Evolutionary conservation across 2,888 invertebrate genomes (phyloP).

Genomic region (Ophion ellenae): DNA sequence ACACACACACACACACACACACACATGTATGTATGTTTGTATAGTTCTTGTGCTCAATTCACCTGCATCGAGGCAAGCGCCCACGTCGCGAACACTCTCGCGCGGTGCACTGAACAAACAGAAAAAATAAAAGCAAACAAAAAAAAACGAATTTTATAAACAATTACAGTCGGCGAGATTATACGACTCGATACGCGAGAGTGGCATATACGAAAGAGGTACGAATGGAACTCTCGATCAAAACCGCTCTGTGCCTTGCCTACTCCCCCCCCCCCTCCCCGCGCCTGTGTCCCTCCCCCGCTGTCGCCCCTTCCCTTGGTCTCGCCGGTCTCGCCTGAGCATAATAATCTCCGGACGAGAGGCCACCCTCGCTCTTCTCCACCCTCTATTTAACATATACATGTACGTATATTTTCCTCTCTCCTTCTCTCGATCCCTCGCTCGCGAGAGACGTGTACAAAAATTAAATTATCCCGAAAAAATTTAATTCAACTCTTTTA

Average conservation of each 20-base stretch:
- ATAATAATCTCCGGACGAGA: conserved; percentile 65
- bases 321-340: conserved; percentile 41
- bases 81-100: conserved; percentile 29
- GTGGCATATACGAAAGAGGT: conserved; percentile 62
- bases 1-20: not conserved
- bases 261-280: conserved; percentile 61
- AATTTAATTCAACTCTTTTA: conserved; percentile 63
- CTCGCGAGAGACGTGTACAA: conserved; percentile 51
- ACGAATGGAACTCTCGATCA: conserved; percentile 68
- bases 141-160: conserved; percentile 64
- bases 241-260: conserved; percentile 59
- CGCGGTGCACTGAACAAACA: conserved; percentile 35
- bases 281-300: conserved; percentile 49
- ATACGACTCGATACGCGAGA: conserved; percentile 65
- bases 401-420: conserved; percentile 48
- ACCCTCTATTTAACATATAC: conserved; percentile 38
- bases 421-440: conserved; percentile 39
- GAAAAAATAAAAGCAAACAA: conserved; percentile 8
- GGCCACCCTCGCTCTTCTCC: conserved; percentile 50
- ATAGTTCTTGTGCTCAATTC: too few species aligned
- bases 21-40: not conserved
- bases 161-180: conserved; percentile 67
- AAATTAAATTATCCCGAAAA: conserved; percentile 66
- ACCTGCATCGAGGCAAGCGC: conserved; percentile 1
- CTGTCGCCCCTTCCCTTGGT: conserved; percentile 24